A percentile compares a stretch with the other conserved stretches of the same genome.
These are phyloP conservation scores for Microvelia longipes DNA, from an alignment of 1,140 invertebrate species.

Conservation along the genomic window DNA sequence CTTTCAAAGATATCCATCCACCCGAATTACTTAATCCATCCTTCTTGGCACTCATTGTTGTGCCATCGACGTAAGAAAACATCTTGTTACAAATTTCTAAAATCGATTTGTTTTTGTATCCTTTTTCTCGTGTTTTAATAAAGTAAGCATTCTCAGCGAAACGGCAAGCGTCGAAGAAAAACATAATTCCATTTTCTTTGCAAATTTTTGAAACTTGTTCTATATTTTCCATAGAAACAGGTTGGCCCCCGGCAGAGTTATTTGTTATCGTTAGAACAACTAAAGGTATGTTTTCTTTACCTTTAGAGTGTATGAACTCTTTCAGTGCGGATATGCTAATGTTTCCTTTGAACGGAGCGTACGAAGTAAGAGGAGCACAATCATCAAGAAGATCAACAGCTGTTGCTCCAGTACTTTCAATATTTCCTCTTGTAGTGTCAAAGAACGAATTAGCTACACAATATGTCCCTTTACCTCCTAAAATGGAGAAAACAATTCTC, in stretches of 20 bases:
- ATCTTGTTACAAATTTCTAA: neutral
- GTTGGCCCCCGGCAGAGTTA: neutral
- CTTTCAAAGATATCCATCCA: neutral
- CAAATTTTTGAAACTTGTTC: neutral
- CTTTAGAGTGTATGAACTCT: neutral
- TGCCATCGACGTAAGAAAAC: neutral
- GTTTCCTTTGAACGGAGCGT: neutral
- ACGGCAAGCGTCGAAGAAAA: neutral
- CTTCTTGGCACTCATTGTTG: neutral
- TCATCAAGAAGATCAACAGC: neutral
- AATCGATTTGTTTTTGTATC: neutral
- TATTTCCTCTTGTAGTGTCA: neutral
- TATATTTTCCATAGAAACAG: neutral
- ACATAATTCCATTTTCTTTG: neutral
- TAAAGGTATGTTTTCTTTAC: neutral
- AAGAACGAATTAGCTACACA: neutral
- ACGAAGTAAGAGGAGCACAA: neutral
- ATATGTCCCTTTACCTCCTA: neutral
- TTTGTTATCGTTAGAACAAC: neutral
- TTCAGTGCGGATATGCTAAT: neutral
- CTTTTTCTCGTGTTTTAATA: neutral
- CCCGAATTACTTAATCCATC: neutral
- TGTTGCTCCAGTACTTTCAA: neutral
- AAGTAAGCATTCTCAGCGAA: neutral
- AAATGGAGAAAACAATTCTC: neutral